Evolutionary conservation across 2,113 vertebrate species (phyloP).

Genomic region (Holacanthus passer): DNA sequence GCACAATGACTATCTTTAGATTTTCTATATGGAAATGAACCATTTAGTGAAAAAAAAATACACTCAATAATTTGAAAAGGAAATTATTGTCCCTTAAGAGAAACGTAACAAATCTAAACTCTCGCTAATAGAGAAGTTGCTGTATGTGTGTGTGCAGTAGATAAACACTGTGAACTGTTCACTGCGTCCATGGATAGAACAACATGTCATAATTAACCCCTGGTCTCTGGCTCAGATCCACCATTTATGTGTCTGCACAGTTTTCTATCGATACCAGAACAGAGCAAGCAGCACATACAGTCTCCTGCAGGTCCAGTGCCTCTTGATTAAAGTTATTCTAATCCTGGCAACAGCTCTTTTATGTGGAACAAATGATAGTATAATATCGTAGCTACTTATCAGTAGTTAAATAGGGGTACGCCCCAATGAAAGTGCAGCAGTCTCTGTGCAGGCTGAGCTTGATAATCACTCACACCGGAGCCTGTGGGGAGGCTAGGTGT

Average conservation of each 20-base stretch:
- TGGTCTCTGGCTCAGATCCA: constrained; percentile 38
- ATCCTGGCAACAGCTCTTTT: not conserved
- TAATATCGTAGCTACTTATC: not conserved
- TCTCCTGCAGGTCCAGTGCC: not conserved
- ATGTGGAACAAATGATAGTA: not conserved
- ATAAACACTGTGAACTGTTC: constrained; percentile 15
- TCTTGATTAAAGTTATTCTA: not conserved
- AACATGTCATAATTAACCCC: constrained; percentile 26
- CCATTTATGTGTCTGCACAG: not conserved
- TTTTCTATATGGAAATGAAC: constrained; percentile 5
- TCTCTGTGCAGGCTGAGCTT: constrained; percentile 63
- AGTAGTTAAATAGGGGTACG: constrained; percentile 13
- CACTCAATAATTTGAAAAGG: not conserved
- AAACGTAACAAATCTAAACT: not conserved
- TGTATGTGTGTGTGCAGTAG: not conserved
- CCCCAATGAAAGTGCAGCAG: constrained; percentile 26
- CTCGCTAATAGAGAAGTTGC: constrained; percentile 5
- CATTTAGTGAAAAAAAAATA: not conserved
- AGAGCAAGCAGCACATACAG: not conserved
- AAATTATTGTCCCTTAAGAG: not conserved
- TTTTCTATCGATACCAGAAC: constrained; percentile 9
- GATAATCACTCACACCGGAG: constrained; percentile 77
- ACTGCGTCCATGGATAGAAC: not conserved
- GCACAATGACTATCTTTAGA: constrained; percentile 6
- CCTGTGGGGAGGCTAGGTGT: constrained; percentile 75